Evolutionary conservation across 2,797 vertebrate species (phyloP).

Genomic region (Phoeniculus purpureus): DNA sequence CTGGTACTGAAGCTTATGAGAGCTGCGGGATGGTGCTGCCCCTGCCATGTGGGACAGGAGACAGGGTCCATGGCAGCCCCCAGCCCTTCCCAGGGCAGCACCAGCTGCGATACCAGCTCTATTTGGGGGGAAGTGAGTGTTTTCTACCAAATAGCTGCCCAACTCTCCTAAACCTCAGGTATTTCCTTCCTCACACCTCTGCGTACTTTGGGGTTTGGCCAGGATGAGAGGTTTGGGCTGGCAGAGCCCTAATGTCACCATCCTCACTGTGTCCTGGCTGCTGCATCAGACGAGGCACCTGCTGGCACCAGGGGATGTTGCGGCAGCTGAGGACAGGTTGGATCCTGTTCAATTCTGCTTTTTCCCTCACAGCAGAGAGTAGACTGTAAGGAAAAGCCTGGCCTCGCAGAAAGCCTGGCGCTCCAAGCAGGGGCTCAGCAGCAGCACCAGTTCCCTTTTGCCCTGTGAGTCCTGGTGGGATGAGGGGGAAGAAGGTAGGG

Average conservation of each 20-base stretch:
- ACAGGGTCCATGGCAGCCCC: accelerated
- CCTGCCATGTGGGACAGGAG: neutral
- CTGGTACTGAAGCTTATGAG: accelerated
- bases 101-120: neutral
- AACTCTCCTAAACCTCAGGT: neutral
- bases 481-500: neutral
- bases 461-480: neutral
- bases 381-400: neutral
- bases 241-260: neutral
- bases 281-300: neutral
- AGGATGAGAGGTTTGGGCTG: neutral
- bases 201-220: neutral
- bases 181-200: conserved; percentile 18
- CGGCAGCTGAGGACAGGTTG: conserved; percentile 4
- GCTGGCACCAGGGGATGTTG: neutral
- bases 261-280: neutral
- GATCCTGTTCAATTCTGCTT: neutral
- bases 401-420: neutral
- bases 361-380: neutral
- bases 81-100: neutral
- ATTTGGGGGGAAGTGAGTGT: neutral
- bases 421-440: neutral
- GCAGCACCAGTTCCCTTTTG: accelerated
- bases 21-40: neutral
- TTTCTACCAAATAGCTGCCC: neutral